Conservation (phyloP, 2,113 vertebrate genomes). For the Poicephalus meyeri region DNA sequence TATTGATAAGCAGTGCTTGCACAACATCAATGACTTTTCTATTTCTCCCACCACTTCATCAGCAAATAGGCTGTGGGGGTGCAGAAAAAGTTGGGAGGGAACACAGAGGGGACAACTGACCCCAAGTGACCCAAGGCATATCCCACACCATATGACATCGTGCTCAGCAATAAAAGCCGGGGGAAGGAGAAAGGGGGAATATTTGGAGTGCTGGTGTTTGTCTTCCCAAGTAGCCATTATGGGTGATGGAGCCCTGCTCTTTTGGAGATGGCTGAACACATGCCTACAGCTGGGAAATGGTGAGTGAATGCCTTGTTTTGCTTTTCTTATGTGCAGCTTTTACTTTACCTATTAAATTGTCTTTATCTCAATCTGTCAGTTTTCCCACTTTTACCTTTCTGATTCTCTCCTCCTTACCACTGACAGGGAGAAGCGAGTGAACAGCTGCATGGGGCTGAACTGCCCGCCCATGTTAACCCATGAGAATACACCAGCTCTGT, state of each 20-base stretch:
- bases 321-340: background rate
- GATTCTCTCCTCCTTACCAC: background rate
- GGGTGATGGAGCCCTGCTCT: fast-evolving
- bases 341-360: background rate
- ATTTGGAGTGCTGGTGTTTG: background rate
- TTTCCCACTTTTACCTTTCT: background rate
- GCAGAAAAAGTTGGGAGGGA: background rate
- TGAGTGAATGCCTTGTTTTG: background rate
- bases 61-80: background rate
- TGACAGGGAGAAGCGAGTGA: fast-evolving
- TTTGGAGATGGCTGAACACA: background rate
- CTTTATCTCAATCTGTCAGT: background rate
- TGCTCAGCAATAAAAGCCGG: background rate
- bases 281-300: background rate
- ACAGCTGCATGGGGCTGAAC: background rate
- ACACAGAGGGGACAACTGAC: background rate
- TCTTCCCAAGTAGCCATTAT: background rate
- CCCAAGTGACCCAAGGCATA: background rate
- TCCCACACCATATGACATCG: fast-evolving
- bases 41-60: fast-evolving
- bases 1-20: background rate
- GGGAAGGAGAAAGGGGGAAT: background rate
- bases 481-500: background rate
- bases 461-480: background rate
- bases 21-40: background rate